Conservation (phyloP, 1,140 invertebrate genomes). For the Centruroides sculpturatus region DNA sequence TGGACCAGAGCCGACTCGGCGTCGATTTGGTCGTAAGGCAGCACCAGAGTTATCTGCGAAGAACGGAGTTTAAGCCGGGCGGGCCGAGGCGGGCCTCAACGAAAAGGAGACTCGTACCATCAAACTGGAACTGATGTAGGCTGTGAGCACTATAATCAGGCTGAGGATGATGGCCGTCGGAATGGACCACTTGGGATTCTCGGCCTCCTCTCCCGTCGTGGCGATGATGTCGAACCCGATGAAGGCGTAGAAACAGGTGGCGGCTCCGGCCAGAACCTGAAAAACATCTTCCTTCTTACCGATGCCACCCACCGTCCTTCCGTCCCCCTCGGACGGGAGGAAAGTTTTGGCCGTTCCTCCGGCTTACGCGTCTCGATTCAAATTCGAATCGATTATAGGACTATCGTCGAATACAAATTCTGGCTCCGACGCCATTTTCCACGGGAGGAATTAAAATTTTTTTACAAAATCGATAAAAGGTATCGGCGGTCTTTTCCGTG, state of each 20-base stretch:
- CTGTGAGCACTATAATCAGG: slow-evolving; percentile 67
- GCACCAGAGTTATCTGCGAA: slow-evolving; percentile 37
- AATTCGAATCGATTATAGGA: no score
- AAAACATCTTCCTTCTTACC: slow-evolving; percentile 8
- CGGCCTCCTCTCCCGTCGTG: slow-evolving; percentile 86
- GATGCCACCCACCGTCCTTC: no score
- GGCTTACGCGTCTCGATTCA: no score
- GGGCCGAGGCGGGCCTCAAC: no score
- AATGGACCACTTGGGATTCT: slow-evolving; percentile 82
- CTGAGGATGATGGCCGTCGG: slow-evolving; percentile 78
- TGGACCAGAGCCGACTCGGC: slow-evolving; percentile 73
- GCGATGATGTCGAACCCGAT: slow-evolving; percentile 96
- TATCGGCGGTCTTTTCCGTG: no score
- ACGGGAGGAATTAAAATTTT: no score
- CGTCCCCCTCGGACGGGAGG: no score
- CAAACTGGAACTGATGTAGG: slow-evolving; percentile 78
- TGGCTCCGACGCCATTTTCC: no score
- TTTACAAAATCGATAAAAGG: no score
- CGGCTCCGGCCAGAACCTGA: slow-evolving; percentile 67
- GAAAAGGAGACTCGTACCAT: slow-evolving; percentile 36
- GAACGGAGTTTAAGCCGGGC: not conserved
- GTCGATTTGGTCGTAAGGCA: slow-evolving; percentile 71
- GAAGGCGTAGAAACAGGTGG: slow-evolving; percentile 92
- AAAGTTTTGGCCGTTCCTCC: no score
- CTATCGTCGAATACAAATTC: no score